Evolutionary conservation across 2,113 vertebrate species (phyloP), one percentile per base, ranked within the genome.

Genomic region (Mola mola): DNA sequence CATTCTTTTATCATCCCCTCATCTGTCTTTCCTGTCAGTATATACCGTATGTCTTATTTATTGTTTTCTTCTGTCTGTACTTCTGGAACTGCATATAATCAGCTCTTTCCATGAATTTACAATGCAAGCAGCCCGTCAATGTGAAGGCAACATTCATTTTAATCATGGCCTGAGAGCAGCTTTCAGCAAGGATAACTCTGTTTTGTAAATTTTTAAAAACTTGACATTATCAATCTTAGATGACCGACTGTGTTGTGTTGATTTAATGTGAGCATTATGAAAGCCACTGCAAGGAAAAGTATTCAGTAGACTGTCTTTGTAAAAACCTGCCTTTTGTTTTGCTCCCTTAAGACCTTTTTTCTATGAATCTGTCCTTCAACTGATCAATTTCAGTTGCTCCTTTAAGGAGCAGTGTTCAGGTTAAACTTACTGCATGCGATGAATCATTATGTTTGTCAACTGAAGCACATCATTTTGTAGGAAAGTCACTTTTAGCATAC

Each of bases 41-140:
- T n/a, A n/a, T n/a, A n/a, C 6, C 50, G 3, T 17, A 70, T 79
- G 48, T 73, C 42, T 71, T 81, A 72, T 79, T 66, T 52, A 78
- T 69, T 8, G 15, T 36, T 55, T 61, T 43, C 26, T 44, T 38
- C 56, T 65, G 48, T 29, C 53, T 44, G 40, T 46, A 63, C 52
- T 57, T 70, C 66, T 57, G 63, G 60, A 80, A 50, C 72, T 78
- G 82, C 56, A 61, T 62, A 68, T 66, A 29, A 41, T n/a, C 42
- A 26, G 41, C 66, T 46, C 64, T 81, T 66, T 50, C 52, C 34
- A 34, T 64, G 12, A 22, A 70, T 70, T 62, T 62, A 53, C 68
- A 62, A 52, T 73, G 40, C 37, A 59, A 72, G 60, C 44, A 53
- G 49, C 33, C 47, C 48, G 46, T 60, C 50, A 17, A 40, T 5